A percentile compares a stretch with the other conserved stretches of the same genome.
These are phyloP conservation scores for Thoracochromis brauschi DNA, from an alignment of 2,113 vertebrate genomes.

Conservation along the genomic window DNA sequence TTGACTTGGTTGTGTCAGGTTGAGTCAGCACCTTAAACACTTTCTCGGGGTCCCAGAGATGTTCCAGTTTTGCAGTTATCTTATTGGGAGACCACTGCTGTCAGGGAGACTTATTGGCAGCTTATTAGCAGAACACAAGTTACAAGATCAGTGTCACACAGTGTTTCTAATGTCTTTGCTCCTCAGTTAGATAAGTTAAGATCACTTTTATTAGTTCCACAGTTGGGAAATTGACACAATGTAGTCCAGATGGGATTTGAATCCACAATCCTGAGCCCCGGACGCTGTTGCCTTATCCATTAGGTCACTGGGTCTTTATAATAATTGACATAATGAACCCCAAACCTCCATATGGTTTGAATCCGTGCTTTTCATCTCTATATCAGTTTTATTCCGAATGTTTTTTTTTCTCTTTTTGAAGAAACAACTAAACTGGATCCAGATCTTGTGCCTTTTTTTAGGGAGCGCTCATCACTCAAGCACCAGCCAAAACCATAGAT, in stretches of 20 bases:
- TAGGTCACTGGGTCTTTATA: background rate
- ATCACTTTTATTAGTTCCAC: background rate
- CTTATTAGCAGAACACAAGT: background rate
- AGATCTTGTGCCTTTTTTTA: background rate
- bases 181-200: background rate
- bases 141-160: background rate
- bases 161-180: background rate
- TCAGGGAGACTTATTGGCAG: background rate
- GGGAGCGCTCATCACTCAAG: background rate
- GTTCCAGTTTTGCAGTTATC: background rate
- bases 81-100: background rate
- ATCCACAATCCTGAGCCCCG: background rate
- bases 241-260: background rate
- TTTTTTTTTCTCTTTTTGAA: background rate
- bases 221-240: background rate
- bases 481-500: background rate
- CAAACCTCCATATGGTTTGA: background rate
- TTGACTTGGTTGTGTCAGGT: background rate
- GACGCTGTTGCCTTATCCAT: background rate
- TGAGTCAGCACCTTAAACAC: background rate
- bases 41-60: background rate
- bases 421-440: background rate
- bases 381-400: background rate
- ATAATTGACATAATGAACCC: background rate
- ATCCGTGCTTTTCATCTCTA: background rate